These are phyloP conservation scores for Cantharis rufa DNA, from an alignment of 2,888 invertebrate genomes.

Conservation along the genomic window DNA sequence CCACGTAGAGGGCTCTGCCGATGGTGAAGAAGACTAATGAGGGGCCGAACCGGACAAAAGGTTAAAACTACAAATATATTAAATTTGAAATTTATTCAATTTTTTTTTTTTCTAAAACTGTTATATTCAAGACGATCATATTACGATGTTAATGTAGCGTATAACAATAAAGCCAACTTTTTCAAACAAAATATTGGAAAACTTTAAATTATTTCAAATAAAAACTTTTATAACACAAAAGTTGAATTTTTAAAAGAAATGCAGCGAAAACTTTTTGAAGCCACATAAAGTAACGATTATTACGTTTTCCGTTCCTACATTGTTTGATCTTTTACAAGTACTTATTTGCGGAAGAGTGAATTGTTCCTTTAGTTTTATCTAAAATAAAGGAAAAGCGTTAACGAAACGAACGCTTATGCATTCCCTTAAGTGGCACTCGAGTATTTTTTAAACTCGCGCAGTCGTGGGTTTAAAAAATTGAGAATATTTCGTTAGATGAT, in stretches of 20 bases:
- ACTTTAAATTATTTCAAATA: constrained; percentile 30
- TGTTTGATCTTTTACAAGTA: not conserved
- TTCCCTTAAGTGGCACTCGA: not conserved
- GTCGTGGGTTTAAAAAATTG: not conserved
- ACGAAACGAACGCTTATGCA: not conserved
- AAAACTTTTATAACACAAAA: constrained; percentile 20
- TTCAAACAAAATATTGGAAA: constrained; percentile 18
- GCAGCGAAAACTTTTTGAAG: constrained; percentile 21
- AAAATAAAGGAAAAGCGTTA: not conserved
- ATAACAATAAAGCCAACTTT: constrained; percentile 25
- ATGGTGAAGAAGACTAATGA: not conserved
- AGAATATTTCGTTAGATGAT: not conserved
- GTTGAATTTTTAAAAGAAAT: constrained; percentile 20
- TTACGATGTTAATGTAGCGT: constrained; percentile 27
- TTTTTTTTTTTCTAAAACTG: not conserved
- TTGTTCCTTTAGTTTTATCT: not conserved
- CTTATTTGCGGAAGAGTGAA: not conserved
- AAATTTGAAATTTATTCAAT: not conserved
- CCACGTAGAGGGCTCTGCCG: not conserved
- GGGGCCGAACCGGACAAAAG: not conserved
- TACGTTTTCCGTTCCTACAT: not conserved
- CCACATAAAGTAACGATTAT: constrained; percentile 6
- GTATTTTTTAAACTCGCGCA: not conserved
- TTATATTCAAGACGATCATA: constrained; percentile 21
- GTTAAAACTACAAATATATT: not conserved